Conservation (phyloP, 2,888 invertebrate species). For the Kuschelorhynchus macadamiae region DNA sequence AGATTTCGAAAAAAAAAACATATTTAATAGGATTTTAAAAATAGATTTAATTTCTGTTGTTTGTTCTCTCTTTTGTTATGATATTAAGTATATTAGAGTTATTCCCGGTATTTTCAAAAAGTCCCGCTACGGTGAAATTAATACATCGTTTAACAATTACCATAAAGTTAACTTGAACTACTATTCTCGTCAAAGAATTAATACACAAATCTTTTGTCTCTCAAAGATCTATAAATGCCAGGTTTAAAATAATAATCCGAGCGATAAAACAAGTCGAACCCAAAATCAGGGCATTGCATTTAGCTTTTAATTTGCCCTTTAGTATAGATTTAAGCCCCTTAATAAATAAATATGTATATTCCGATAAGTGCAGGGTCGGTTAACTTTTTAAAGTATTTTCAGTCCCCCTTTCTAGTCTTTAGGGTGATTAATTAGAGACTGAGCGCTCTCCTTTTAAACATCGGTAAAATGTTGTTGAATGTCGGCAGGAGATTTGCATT, state of each 20-base stretch:
- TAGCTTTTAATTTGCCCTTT: slow-evolving; percentile 49
- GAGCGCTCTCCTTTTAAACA: not conserved
- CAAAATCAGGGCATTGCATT: slow-evolving; percentile 47
- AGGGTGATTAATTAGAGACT: not conserved
- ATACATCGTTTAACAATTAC: too few relatives aligned
- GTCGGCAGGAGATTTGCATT: too few relatives aligned
- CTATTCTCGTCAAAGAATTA: slow-evolving; percentile 44
- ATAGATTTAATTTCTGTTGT: too few relatives aligned
- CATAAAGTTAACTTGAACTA: too few relatives aligned
- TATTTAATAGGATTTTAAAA: too few relatives aligned
- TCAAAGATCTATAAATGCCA: slow-evolving; percentile 49
- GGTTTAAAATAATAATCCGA: slow-evolving; percentile 49
- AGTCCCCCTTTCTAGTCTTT: slow-evolving; percentile 20
- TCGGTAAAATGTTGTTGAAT: too few relatives aligned
- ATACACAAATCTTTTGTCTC: slow-evolving; percentile 42
- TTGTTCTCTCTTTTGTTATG: too few relatives aligned
- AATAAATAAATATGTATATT: slow-evolving; percentile 48
- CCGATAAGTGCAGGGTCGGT: slow-evolving; percentile 43
- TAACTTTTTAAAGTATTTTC: slow-evolving; percentile 39
- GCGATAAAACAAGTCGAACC: slow-evolving; percentile 48
- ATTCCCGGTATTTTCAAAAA: too few relatives aligned
- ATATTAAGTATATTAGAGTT: too few relatives aligned
- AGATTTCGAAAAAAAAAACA: too few relatives aligned
- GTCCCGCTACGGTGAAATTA: too few relatives aligned
- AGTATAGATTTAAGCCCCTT: slow-evolving; percentile 39